Conservation (phyloP, 2,113 vertebrate genomes). For the Sitta europaea region DNA sequence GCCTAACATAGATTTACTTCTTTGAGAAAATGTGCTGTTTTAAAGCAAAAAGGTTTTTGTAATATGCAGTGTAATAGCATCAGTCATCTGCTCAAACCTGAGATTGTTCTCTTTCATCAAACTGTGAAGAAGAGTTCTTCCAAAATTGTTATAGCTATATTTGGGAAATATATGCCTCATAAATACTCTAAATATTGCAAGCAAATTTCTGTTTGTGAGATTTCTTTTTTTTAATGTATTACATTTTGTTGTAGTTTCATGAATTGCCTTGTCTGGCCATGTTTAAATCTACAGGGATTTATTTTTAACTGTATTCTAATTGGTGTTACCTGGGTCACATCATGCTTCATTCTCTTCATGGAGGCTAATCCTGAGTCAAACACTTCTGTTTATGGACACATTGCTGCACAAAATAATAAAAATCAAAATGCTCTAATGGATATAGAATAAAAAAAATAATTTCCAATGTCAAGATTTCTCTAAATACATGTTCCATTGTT, state of each 20-base stretch:
- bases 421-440: background rate
- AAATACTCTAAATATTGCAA: background rate
- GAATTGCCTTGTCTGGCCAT: background rate
- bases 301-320: background rate
- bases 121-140: background rate
- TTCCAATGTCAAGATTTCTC: background rate
- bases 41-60: background rate
- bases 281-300: background rate
- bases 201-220: background rate
- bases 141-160: background rate
- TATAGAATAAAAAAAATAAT: background rate
- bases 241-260: background rate
- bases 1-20: background rate
- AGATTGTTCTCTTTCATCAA: background rate
- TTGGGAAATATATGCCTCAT: background rate
- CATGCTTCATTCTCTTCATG: background rate
- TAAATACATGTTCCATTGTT: background rate
- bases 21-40: background rate
- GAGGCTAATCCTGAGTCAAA: background rate
- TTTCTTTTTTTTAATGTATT: background rate
- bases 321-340: background rate
- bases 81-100: background rate
- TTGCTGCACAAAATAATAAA: background rate
- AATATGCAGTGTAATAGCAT: background rate
- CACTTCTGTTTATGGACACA: rapidly evolving